Evolutionary conservation across 2,888 invertebrate genomes (phyloP).

Genomic region (Oasisia sp.): DNA sequence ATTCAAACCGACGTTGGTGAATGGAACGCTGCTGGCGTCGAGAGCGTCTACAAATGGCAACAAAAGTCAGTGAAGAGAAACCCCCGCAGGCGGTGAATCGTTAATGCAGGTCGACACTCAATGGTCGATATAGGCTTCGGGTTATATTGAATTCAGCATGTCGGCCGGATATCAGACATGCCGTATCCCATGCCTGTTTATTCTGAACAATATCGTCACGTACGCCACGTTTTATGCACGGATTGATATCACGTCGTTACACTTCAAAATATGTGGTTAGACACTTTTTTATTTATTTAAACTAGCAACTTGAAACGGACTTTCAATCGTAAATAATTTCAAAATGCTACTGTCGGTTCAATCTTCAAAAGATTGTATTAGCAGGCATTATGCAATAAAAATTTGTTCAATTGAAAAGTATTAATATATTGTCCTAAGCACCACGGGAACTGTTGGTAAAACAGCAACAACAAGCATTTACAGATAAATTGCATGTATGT

Average conservation of each 20-base stretch:
- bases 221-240: not conserved
- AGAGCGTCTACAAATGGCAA: not conserved
- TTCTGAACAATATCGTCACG: not conserved
- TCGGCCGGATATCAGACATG: not conserved
- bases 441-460: too few species aligned
- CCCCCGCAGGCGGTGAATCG: not conserved
- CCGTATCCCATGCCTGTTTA: not conserved
- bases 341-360: not conserved
- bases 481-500: too few species aligned
- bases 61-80: not conserved
- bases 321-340: not conserved
- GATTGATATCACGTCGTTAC: not conserved
- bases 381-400: not conserved
- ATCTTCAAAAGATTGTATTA: not conserved
- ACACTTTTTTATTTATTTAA: not conserved
- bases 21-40: not conserved
- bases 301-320: not conserved
- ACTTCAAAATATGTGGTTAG: not conserved
- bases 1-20: not conserved
- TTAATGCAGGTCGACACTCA: not conserved
- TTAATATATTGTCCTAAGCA: too few species aligned
- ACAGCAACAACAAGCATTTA: too few species aligned
- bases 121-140: not conserved
- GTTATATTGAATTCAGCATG: constrained; percentile 10
- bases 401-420: too few species aligned